Percentiles rank a stretch among this genome's conserved stretches.
These are phyloP conservation scores for Plumapathes pennacea DNA, from an alignment of 92 coral and sea anemone genomes.

Conservation along the genomic window DNA sequence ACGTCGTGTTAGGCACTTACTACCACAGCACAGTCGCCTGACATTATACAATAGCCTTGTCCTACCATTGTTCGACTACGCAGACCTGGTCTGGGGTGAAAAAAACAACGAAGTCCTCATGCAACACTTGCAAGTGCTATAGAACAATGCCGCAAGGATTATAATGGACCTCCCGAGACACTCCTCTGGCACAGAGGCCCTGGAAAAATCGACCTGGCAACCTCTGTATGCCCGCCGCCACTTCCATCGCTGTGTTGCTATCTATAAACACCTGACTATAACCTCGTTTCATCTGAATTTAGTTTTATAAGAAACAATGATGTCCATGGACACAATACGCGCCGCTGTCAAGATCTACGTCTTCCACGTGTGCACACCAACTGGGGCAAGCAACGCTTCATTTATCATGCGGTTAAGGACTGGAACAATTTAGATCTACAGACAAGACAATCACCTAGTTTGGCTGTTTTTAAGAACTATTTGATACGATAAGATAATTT, in stretches of 20 bases:
- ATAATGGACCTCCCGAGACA: too few species aligned
- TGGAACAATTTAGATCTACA: conserved; percentile 1
- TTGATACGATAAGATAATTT: too few species aligned
- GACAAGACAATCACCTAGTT: conserved; percentile 1
- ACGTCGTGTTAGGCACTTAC: not conserved
- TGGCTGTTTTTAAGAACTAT: not conserved
- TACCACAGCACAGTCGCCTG: not conserved
- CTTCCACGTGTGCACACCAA: conserved; percentile 7
- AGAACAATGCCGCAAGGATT: not conserved
- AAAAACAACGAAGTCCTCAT: not conserved
- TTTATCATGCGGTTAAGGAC: conserved; percentile 6
- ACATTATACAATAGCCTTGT: not conserved
- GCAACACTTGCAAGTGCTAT: not conserved
- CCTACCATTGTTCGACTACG: not conserved
- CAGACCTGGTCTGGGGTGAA: not conserved
- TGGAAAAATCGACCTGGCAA: not conserved
- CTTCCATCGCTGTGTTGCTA: too few species aligned
- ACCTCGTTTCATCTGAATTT: not conserved
- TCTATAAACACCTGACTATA: not conserved
- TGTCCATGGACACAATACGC: not conserved
- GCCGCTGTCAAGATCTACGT: not conserved
- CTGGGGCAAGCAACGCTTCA: conserved; percentile 3
- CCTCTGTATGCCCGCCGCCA: conserved; percentile 8
- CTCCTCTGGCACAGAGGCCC: not conserved
- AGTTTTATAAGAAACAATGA: not conserved